Evolutionary conservation across 2,797 vertebrate species (phyloP).

Genomic region (Microchirus variegatus): DNA sequence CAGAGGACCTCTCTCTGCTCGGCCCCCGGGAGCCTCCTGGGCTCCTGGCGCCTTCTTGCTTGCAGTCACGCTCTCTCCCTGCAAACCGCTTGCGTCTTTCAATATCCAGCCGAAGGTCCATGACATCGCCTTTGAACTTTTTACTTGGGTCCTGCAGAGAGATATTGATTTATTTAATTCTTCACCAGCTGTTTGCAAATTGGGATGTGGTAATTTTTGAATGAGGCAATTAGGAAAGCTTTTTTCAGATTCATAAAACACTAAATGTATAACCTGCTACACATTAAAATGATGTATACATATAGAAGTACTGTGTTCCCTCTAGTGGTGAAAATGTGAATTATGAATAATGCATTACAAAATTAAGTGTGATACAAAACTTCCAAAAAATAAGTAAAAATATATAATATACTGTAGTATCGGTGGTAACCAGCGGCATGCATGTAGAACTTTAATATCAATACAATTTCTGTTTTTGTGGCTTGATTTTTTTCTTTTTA

Average conservation of each 20-base stretch:
- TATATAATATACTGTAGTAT: slow-evolving; percentile 3
- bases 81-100: slow-evolving; percentile 95
- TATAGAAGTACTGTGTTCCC: slow-evolving; percentile 16
- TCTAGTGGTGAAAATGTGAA: slow-evolving; percentile 3
- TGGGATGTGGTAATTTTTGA: slow-evolving; percentile 4
- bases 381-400: background rate
- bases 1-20: slow-evolving; percentile 91
- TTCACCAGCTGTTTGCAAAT: background rate
- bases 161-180: slow-evolving; percentile 38
- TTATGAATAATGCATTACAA: background rate
- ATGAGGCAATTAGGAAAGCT: slow-evolving; percentile 7
- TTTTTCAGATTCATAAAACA: slow-evolving; percentile 1
- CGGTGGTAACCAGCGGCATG: slow-evolving; percentile 68
- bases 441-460: slow-evolving; percentile 63
- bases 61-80: slow-evolving; percentile 89
- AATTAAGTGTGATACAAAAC: background rate
- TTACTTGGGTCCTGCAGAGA: slow-evolving; percentile 85
- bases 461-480: slow-evolving; percentile 55
- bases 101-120: slow-evolving; percentile 97
- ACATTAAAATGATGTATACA: too few relatives aligned
- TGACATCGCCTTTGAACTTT: slow-evolving; percentile 94
- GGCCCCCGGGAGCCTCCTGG: slow-evolving; percentile 93
- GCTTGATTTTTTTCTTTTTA: slow-evolving; percentile 71
- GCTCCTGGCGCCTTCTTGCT: slow-evolving; percentile 90
- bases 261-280: too few relatives aligned